Base-by-base conservation (phyloP, 2,888 invertebrate genomes). In the Odontothrips loti region DNA sequence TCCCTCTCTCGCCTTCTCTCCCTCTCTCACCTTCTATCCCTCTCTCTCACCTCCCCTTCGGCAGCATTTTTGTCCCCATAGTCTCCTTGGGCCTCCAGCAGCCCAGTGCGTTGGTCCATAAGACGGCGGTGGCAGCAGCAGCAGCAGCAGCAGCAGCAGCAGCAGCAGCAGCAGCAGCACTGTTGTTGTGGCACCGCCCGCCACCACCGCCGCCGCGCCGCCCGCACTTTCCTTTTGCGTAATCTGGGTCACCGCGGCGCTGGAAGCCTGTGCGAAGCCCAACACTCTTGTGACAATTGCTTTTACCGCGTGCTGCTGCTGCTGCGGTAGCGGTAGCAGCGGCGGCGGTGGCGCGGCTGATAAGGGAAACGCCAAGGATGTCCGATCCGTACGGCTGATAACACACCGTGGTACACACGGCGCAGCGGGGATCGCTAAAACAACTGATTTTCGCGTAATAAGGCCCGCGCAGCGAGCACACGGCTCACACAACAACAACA, bases 361-460 rank as follows among this genome's bases (percentile, higher is more conserved):
- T 75, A 75, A 68, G 68, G 68, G 68, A 27, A 75, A 27, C 68
- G 68, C 68, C 68, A 75, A 75, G 68, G 68, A 75, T 75, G 68
- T 75, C 68, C 68, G 68, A 75, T 75, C 23, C 68, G 23, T 68
- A 23, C 68, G 68, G n/a, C 23, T 27, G 68, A 75, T 75, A 75
- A 68, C 68, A 23, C 23, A 68, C 68, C n/a, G n/a, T n/a, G n/a
- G n/a, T n/a, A 23, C 23, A 68, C 68, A 63, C 63, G 23, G 58
- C 20, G 58, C 51, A 51, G 17, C 1, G 51, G 15, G 58, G 15
- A 58, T 68, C 9, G n/a, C 68, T 75, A 75, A 75, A 75, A 75
- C 68, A 75, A 75, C 68, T 27, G 68, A 75, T 75, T 27, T 27
- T 75, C 68, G 68, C 68, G 68, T 75, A 75, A 75, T 75, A 75